Conservation (phyloP, 1,140 invertebrate species). For the Conus ventricosus region DNA sequence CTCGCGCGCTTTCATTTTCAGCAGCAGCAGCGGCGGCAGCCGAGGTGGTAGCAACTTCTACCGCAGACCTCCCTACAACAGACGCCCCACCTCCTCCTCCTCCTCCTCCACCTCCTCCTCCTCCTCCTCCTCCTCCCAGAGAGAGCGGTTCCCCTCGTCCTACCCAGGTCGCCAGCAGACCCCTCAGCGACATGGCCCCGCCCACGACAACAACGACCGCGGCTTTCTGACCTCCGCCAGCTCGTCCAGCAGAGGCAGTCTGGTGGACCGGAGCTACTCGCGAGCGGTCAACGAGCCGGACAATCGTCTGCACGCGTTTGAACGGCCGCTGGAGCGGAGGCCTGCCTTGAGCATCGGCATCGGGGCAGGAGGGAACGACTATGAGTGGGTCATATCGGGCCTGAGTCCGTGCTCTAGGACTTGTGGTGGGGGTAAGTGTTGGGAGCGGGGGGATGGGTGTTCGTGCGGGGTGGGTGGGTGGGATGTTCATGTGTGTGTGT, state of each 20-base stretch:
- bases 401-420: constrained; percentile 45
- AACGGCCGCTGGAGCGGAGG: neutral
- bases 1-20: no score
- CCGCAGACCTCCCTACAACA: neutral
- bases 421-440: constrained; percentile 43
- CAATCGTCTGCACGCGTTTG: constrained; percentile 12
- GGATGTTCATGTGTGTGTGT: no score
- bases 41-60: neutral
- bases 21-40: neutral
- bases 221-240: constrained; percentile 9
- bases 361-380: constrained; percentile 8
- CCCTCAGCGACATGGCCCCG: neutral
- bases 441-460: no score
- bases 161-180: neutral
- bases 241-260: neutral
- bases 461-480: no score
- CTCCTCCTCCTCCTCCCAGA: neutral
- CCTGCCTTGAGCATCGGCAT: constrained; percentile 10
- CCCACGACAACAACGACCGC: neutral
- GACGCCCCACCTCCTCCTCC: neutral
- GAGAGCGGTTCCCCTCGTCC: no score
- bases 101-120: neutral
- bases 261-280: constrained; percentile 27
- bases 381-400: constrained; percentile 45
- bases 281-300: neutral